A percentile compares a stretch with the other conserved stretches of the same genome.
Conservation (phyloP, 2,113 vertebrate species). For the Brienomyrus brachyistius region DNA sequence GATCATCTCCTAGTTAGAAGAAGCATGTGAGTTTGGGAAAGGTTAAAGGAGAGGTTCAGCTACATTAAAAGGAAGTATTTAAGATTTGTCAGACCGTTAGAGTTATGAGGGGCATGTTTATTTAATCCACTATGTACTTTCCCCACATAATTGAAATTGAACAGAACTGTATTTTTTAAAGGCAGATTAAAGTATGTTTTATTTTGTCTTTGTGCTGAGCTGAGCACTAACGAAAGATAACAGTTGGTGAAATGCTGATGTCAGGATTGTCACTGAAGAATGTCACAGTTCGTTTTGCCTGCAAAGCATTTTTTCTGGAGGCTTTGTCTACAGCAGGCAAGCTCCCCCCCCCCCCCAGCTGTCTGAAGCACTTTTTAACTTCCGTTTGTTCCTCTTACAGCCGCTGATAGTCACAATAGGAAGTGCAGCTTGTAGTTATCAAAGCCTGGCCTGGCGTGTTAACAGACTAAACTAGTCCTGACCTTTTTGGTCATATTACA, state of each 20-base stretch:
- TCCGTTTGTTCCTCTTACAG: not conserved
- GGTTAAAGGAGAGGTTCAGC: not conserved
- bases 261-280: not conserved
- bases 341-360: not conserved
- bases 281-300: not conserved
- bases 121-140: not conserved
- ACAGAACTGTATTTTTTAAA: not conserved
- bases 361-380: not conserved
- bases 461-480: not conserved
- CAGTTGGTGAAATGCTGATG: not conserved
- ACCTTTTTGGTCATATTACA: not conserved
- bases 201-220: not conserved
- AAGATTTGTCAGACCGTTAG: not conserved
- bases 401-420: not conserved
- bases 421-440: not conserved
- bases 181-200: not conserved
- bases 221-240: not conserved
- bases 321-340: not conserved
- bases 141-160: not conserved
- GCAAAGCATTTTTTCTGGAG: not conserved
- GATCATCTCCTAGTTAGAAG: not conserved
- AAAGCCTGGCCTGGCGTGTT: not conserved
- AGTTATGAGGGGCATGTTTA: not conserved
- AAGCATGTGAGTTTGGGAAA: not conserved
- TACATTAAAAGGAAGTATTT: not conserved